phyloP scores from a whole-genome alignment of 2,888 invertebrate genomes.

The Baccha elongata region DNA sequence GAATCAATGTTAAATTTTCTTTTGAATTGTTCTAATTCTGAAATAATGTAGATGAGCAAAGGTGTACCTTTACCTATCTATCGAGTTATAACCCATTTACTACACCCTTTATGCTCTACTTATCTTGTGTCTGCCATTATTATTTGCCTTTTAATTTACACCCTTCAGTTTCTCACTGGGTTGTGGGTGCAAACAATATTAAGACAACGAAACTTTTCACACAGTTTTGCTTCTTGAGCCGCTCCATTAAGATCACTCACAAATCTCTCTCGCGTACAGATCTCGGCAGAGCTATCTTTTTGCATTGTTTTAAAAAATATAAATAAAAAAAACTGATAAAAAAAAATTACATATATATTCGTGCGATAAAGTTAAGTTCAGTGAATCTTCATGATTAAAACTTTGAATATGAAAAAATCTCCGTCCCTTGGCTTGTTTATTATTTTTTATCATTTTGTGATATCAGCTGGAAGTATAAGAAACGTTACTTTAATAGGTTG shows the following conservation, averaged over 20 bases:
- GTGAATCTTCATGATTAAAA: neutral
- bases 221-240: slow-evolving; percentile 43
- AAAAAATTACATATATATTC: neutral
- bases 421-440: slow-evolving; percentile 4
- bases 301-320: slow-evolving; percentile 32
- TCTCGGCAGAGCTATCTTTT: slow-evolving; percentile 16
- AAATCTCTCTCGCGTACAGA: slow-evolving; percentile 5
- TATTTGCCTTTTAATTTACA: slow-evolving; percentile 37
- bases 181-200: neutral
- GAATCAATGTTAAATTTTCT: too few species aligned
- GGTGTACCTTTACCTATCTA: too few species aligned
- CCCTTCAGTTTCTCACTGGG: slow-evolving; percentile 1
- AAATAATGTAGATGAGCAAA: too few species aligned
- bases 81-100: too few species aligned
- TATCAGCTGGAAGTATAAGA: slow-evolving; percentile 4
- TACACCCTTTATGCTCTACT: neutral
- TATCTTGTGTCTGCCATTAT: neutral
- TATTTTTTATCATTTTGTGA: neutral
- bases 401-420: slow-evolving; percentile 19
- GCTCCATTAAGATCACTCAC: slow-evolving; percentile 28
- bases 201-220: slow-evolving; percentile 27
- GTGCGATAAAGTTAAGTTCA: slow-evolving; percentile 6
- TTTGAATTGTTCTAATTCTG: too few species aligned
- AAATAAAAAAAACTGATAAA: slow-evolving; percentile 5
- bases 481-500: slow-evolving; percentile 59